Percentiles rank a stretch among this genome's conserved stretches.
Evolutionary conservation across 2,888 invertebrate species (phyloP).

Genomic region (Nomada flava): DNA sequence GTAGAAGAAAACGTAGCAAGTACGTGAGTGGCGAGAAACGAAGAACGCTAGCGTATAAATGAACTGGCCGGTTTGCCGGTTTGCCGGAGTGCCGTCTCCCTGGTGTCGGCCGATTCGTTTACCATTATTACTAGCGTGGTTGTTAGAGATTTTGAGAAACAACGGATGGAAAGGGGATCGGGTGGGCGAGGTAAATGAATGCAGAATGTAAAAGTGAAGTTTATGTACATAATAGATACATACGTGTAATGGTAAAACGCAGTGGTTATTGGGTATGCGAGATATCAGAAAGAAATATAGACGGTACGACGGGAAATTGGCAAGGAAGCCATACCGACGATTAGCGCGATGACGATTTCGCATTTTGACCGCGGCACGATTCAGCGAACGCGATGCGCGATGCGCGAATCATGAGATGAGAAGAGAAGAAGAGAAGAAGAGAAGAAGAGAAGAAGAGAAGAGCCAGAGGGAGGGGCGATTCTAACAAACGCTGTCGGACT

Average conservation of each 20-base stretch:
- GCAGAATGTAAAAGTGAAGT: neutral
- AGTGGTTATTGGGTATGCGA: neutral
- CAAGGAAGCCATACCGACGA: conserved; percentile 52
- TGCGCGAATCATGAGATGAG: conserved; percentile 64
- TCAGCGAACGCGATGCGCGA: conserved; percentile 67
- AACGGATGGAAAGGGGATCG: too few species aligned
- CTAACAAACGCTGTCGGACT: conserved; percentile 83
- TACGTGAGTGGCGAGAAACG: too few species aligned
- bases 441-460: too few species aligned
- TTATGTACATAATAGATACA: neutral
- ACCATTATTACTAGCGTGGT: too few species aligned
- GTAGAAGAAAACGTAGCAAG: too few species aligned
- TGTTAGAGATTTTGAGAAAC: too few species aligned
- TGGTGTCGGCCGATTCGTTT: too few species aligned
- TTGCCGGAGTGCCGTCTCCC: too few species aligned
- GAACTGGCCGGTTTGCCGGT: too few species aligned
- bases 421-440: conserved; percentile 14
- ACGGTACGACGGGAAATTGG: conserved; percentile 37
- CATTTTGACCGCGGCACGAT: conserved; percentile 61
- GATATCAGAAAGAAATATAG: neutral
- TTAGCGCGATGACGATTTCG: conserved; percentile 56
- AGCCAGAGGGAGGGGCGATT: conserved; percentile 81
- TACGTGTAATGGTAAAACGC: neutral
- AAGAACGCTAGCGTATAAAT: too few species aligned
- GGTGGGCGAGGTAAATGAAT: neutral